Conservation (phyloP, 2,113 vertebrate genomes). For the Hystrix cristata region DNA sequence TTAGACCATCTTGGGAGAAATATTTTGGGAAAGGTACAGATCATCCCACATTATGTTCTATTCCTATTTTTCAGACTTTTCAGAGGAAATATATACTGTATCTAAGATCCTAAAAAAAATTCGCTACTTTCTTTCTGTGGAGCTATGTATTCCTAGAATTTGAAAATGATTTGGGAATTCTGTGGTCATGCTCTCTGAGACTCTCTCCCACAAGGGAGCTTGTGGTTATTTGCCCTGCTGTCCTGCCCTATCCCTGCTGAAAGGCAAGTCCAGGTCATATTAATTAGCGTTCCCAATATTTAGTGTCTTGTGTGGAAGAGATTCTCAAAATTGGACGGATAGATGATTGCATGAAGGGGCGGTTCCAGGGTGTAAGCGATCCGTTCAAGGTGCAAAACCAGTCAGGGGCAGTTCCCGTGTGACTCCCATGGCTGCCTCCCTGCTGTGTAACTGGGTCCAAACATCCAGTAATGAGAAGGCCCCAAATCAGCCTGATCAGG, state of each 20-base stretch:
- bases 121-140: background rate
- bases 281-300: background rate
- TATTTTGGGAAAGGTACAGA: background rate
- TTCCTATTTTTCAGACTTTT: background rate
- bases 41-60: background rate
- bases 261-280: background rate
- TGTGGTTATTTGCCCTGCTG: background rate
- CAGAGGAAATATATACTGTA: background rate
- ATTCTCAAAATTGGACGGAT: background rate
- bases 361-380: background rate
- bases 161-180: background rate
- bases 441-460: background rate
- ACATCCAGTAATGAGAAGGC: background rate
- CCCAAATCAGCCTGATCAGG: background rate
- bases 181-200: background rate
- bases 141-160: background rate
- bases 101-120: background rate
- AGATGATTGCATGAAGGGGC: background rate
- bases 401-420: background rate
- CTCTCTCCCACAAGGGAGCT: background rate
- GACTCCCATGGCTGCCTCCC: background rate
- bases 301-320: background rate
- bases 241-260: background rate
- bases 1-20: background rate
- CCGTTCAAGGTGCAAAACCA: background rate